These are phyloP conservation scores for Acrocyrtus sp. DNA, from an alignment of 2,888 invertebrate genomes.

Conservation along the genomic window DNA sequence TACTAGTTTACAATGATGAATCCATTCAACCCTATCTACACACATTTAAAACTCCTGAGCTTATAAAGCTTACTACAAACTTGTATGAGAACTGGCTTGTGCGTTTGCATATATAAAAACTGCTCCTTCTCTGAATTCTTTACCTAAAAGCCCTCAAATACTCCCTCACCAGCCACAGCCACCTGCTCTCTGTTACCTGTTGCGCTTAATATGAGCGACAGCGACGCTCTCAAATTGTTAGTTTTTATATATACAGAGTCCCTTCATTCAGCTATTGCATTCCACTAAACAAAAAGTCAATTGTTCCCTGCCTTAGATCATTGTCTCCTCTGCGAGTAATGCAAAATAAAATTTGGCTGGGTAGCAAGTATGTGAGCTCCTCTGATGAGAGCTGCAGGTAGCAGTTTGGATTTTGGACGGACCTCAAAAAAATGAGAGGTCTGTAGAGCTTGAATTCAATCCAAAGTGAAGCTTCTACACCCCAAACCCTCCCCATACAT, in stretches of 20 bases:
- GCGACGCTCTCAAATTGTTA: neutral
- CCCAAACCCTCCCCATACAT: conserved; percentile 11
- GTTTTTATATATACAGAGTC: too few species aligned
- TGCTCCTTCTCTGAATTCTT: too few species aligned
- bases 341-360: too few species aligned
- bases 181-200: neutral
- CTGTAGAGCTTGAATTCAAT: neutral
- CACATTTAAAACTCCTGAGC: neutral
- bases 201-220: neutral
- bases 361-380: too few species aligned
- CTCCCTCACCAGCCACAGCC: neutral
- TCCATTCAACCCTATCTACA: neutral
- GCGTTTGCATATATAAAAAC: too few species aligned
- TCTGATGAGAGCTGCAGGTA: too few species aligned
- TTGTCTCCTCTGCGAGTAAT: too few species aligned
- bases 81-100: too few species aligned
- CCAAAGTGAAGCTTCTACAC: neutral
- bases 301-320: neutral
- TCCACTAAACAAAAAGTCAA: neutral
- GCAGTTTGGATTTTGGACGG: neutral
- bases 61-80: too few species aligned
- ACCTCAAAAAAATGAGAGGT: neutral
- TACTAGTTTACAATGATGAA: neutral
- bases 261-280: too few species aligned
- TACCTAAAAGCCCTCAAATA: neutral